Base-by-base conservation (phyloP, 2,888 invertebrate genomes). In the Cheilosia vulpina region DNA sequence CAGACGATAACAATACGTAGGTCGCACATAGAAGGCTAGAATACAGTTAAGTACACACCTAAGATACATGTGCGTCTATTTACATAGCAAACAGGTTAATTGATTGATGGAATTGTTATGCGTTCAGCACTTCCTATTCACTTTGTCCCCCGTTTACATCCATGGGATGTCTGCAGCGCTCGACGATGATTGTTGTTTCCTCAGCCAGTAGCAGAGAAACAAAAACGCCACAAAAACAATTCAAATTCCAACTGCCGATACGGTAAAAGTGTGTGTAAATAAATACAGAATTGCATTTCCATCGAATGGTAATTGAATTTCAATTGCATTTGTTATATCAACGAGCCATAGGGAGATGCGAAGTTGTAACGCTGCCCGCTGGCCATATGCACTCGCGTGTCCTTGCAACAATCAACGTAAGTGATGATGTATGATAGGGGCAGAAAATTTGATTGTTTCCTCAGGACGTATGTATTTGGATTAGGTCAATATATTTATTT, bases 251-350 rank as follows among this genome's bases (percentile, higher is more conserved):
- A 65, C 57, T 50, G 24, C 27, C 24, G 66, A 53, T 52, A 21
- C 55, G 43, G 43, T n/a, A 55, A 43, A 41, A 80, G n/a, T 13
- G 31, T 63, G 41, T 34, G 62, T 52, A 81, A 63, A 63, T 52
- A 57, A 21, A 63, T 50, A 75, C 47, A 69, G 75, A 81, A 75
- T 80, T 80, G 68, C 68, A 53, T 62, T 63, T 62, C 41, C 75
- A 69, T 81, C 43, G 68, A 75, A 81, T 63, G 57, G 41, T 63
- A 81, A 75, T 69, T 75, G 68, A 75, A 80, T 68, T 75, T 75
- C 57, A 63, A 80, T 75, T 62, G 41, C 38, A 57, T 27, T 75
- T 75, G 57, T 57, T 65, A 5, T 71, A 38, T 50, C 65, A 58
- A 41, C 38, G 24, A 13, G 57, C 19, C 38, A 21, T 2, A 41